Evolutionary conservation across 2,797 vertebrate species (phyloP), one percentile per base, ranked within the genome.

Genomic region (Xyrichtys novacula): DNA sequence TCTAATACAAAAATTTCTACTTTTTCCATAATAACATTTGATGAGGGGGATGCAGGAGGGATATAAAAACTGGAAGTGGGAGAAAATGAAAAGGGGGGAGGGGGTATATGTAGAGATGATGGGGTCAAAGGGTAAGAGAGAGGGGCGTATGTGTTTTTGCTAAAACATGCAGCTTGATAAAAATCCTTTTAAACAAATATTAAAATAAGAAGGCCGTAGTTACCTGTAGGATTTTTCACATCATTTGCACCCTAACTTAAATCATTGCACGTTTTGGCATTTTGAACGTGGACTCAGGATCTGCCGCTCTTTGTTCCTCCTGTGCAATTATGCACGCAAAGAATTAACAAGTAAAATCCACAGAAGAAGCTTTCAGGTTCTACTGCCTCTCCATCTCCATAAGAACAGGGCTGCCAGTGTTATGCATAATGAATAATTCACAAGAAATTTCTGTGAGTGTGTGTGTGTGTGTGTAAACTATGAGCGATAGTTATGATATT

Each of bases 361-460:
- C 54, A 2, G 36, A 68, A 62, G 56, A 54, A 46, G 63, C 76
- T 73, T 76, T 85, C 74, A 80, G 22, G 84, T 83, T 84, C 69
- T 52, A 29, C 63, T 76, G 56, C 58, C 39, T 71, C 78, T 32
- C 60, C 64, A 65, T 88, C 72, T 84, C 74, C 81, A 79, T 67
- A 63, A 72, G 62, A 86, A 74, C 66, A 75, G 55, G 43, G 49
- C 60, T 64, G 72, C 73, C 71, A 68, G 50, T 83, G 65, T 76
- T 80, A 82, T 86, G 79, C 81, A 65, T 74, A 32, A 92, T 93
- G 89, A 91, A 93, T 94, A 77, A 93, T 93, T 93, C 89, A 93
- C 90, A 92, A 55, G 44, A 23, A 15, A 23, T 39, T 44, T 74
- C 66, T 68, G 75, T 85, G 83, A 71, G 26, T 49, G 26, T 59